phyloP scores from a whole-genome alignment of 2,113 vertebrate species.

The Callipepla californica region DNA sequence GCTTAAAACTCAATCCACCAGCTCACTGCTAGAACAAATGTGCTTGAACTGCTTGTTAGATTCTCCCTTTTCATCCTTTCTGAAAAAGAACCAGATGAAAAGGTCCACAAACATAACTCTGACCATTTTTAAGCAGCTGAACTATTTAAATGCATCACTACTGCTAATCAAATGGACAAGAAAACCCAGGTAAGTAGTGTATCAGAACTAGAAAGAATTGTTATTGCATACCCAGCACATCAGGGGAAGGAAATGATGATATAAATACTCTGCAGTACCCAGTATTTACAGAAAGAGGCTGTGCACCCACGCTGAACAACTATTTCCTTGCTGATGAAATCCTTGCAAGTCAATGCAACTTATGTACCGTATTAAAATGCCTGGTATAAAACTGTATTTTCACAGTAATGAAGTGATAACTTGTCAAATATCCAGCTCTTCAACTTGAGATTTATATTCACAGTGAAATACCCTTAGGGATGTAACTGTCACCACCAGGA shows the following conservation, averaged over 20 bases:
- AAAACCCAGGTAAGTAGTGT: not conserved
- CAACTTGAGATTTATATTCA: not conserved
- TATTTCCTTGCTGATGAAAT: not conserved
- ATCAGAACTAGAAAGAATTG: not conserved
- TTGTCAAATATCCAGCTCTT: conserved; percentile 26
- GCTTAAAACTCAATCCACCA: not conserved
- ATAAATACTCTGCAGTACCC: not conserved
- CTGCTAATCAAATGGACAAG: not conserved
- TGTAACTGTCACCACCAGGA: conserved; percentile 29
- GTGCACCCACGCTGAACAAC: not conserved
- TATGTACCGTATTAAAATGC: not conserved
- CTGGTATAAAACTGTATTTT: conserved; percentile 3
- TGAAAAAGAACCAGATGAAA: not conserved
- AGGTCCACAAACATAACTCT: not conserved
- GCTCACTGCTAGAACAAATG: not conserved
- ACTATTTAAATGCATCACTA: not conserved
- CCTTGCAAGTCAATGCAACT: not conserved
- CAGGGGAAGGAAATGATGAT: not conserved
- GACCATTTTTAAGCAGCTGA: not conserved
- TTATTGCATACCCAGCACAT: not conserved
- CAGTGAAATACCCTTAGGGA: not conserved
- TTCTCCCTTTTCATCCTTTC: not conserved
- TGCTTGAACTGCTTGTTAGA: not conserved
- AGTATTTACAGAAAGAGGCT: not conserved
- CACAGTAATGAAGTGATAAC: conserved; percentile 24